Conservation (phyloP, 1,140 invertebrate species). For the Aphaenogaster rudis region DNA sequence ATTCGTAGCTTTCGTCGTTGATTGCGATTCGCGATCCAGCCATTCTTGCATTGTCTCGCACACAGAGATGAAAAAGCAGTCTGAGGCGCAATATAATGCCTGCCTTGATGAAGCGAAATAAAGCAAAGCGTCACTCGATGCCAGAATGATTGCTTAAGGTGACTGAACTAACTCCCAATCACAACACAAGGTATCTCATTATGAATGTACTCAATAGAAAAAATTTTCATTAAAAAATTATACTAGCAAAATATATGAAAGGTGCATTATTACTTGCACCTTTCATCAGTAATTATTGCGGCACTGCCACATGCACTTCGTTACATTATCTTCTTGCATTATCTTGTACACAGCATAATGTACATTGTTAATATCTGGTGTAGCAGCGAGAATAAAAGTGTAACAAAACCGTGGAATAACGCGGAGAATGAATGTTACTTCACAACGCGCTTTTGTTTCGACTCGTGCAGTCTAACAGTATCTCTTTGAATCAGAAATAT, state of each 20-base stretch:
- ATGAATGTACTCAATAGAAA: neutral
- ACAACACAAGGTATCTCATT: too few relatives aligned
- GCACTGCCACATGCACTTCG: neutral
- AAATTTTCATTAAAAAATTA: neutral
- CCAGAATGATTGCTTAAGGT: neutral
- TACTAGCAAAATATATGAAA: neutral
- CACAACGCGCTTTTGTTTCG: neutral
- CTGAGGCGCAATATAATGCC: neutral
- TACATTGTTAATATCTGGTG: constrained; percentile 65
- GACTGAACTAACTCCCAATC: neutral
- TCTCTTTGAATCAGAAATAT: constrained; percentile 30
- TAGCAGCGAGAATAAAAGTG: neutral
- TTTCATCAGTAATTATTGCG: constrained; percentile 15
- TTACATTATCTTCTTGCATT: constrained; percentile 39
- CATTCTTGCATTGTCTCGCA: constrained; percentile 61
- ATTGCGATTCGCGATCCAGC: constrained; percentile 72
- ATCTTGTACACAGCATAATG: constrained; percentile 59
- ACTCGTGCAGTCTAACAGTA: neutral
- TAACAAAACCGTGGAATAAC: neutral
- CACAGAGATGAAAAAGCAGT: neutral
- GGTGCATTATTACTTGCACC: neutral
- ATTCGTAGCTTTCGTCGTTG: constrained; percentile 43
- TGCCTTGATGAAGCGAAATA: neutral
- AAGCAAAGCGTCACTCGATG: neutral
- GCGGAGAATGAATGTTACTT: neutral